phyloP scores from a whole-genome alignment of 2,113 vertebrate genomes.

The Puma concolor region DNA sequence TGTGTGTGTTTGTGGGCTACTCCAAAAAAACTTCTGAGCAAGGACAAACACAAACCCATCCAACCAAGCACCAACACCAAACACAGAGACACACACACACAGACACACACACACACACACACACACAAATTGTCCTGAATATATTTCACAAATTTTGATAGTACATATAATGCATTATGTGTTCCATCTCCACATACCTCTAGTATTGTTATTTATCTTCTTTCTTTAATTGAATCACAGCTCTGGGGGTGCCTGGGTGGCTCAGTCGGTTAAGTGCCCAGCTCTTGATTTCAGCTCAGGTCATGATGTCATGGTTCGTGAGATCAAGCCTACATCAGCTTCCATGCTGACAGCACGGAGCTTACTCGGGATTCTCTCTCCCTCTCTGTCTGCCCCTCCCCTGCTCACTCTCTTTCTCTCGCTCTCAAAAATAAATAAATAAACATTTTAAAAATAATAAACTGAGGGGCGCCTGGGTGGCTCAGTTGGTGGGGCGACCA shows the following conservation, averaged over 20 bases:
- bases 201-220: slow-evolving; percentile 8
- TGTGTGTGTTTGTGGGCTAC: neutral
- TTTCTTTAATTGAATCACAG: neutral
- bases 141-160: slow-evolving; percentile 4
- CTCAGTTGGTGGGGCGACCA: too few relatives aligned
- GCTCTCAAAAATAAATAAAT: too few relatives aligned
- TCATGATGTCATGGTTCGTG: too few relatives aligned
- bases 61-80: neutral
- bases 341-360: too few relatives aligned
- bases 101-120: neutral
- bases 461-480: neutral
- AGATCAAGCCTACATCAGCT: too few relatives aligned
- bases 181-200: slow-evolving; percentile 15
- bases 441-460: neutral
- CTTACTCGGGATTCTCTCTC: too few relatives aligned
- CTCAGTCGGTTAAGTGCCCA: too few relatives aligned
- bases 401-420: too few relatives aligned
- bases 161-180: neutral
- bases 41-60: neutral
- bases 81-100: neutral
- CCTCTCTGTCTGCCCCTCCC: too few relatives aligned
- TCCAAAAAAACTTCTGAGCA: neutral
- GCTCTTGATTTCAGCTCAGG: too few relatives aligned
- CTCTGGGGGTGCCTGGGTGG: too few relatives aligned
- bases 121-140: neutral